Base-by-base conservation (phyloP, 2,888 invertebrate genomes). In the Vannuccia rotundouncinata region DNA sequence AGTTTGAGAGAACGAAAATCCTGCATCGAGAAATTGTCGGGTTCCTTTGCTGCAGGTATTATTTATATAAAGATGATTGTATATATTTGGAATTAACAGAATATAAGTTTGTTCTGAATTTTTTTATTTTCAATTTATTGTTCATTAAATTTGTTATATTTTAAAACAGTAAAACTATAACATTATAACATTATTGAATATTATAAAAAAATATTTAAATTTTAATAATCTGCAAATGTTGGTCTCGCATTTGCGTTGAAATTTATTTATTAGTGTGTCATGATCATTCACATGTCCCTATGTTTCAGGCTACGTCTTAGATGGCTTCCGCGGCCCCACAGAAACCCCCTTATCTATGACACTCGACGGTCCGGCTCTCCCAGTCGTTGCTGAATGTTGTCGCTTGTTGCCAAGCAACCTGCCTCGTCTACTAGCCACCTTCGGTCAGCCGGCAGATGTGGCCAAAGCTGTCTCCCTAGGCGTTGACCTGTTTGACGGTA, bases 381-480 rank as follows among this genome's bases (percentile, higher is more conserved):
- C 45, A 45, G 45, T 45, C 10, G 17, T 45, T 17, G 45, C 45
- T 17, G 45, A 45, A 17, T 45, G 45, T 17, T 45, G 45, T 45
- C 45, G 45, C 17, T 17, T 45, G 5, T 17, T 45, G 45, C 45
- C 45, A 5, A 17, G 45, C 45, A 5, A 45, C 45, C 17, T 17
- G 45, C 45, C 45, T 17, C 45, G 45, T 45, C 45, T 45, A 13
- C 45, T 45, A 1, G n/a, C 75, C 17, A 28, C 25, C 75, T 30
- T 75, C 29, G 75, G 29, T 22, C 75, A 75, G 22, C 75, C 75
- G 1, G 75, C 75, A 1, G 75, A 75, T 28, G n/a, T 75, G 29
- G 17, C 30, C 28, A 22, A 28, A 1, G 75, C 25, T 2, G 75
- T 13, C 1, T 2, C 1, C 0, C 28, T 75, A 1, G 75, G 75